Evolutionary conservation across 2,888 invertebrate genomes (phyloP), one percentile per base, ranked within the genome.

Genomic region (Catotricha subobsoleta): DNA sequence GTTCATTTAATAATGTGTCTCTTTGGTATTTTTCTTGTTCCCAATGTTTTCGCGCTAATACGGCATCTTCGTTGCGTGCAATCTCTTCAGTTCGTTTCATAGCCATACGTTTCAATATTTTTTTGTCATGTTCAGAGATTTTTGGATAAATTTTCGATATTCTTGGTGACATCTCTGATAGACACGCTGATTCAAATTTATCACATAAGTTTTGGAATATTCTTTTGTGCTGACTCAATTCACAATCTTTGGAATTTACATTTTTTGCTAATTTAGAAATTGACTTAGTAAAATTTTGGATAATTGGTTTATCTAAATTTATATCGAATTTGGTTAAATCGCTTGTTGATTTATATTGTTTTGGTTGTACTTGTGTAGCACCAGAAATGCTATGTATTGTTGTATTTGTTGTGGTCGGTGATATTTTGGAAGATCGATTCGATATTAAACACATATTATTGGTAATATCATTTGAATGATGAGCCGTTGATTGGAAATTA

Each of bases 91-190:
- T 54, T 1, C 62, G 56, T 45, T 58, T 60, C 12, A 49, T 55
- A 1, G 59, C 60, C 62, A 62, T 62, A n/a, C 62, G 54, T 46
- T 62, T 60, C 2, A 62, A 51, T 42, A 62, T 62, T 45, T 56
- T 57, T 45, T 60, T 56, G 43, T 62, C 62, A 43, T 60, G 60
- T 19, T 51, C 49, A 1, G 62, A 55, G 33, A 62, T 52, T 44
- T 54, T 53, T 3, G 52, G 50, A 30, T 54, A 61, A 2, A 60
- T 59, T 9, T 55, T 53, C 1, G 50, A 51, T 20, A 60, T 52
- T 2, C 52, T 52, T 1, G 60, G 59, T 13, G 53, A 55, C 28
- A 60, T 45, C n/a, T n/a, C 33, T 10, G 5, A 16, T 6, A 33
- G n/a, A 15, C 33, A 15, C 16, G 18, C 16, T 9, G 10, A 16